These are phyloP conservation scores for Arvicanthis niloticus DNA, from an alignment of 2,113 vertebrate genomes.

Conservation along the genomic window DNA sequence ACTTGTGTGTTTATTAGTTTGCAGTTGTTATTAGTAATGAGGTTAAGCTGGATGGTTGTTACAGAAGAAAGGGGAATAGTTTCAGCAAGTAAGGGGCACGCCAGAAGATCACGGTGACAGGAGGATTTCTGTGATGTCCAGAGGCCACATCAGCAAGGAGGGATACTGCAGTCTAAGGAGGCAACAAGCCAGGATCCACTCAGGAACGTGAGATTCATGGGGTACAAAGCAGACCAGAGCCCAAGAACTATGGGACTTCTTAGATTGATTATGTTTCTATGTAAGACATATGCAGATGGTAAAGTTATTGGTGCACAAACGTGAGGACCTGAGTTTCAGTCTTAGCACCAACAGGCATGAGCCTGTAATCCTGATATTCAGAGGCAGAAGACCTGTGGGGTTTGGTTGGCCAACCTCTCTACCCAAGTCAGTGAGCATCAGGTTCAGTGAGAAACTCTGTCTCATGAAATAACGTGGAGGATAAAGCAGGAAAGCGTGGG, in stretches of 20 bases:
- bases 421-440: no score
- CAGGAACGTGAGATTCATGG: not conserved
- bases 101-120: not conserved
- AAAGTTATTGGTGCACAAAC: not conserved
- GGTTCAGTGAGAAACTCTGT: not conserved
- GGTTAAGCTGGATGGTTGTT: not conserved
- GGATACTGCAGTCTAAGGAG: not conserved
- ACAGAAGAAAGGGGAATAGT: not conserved
- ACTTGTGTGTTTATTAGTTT: not conserved
- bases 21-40: not conserved
- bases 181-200: not conserved
- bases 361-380: not conserved
- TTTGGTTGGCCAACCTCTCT: no score
- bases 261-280: no score
- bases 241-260: not conserved
- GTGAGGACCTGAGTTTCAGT: not conserved
- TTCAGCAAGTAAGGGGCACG: no score
- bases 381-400: not conserved
- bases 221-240: not conserved
- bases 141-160: not conserved
- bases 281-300: no score
- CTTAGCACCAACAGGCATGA: not conserved
- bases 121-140: not conserved
- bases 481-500: not conserved
- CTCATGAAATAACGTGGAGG: not conserved